A percentile compares a stretch with the other conserved stretches of the same genome.
Evolutionary conservation across 2,888 invertebrate genomes (phyloP).

Genomic region (Bruchidius siliquastri): DNA sequence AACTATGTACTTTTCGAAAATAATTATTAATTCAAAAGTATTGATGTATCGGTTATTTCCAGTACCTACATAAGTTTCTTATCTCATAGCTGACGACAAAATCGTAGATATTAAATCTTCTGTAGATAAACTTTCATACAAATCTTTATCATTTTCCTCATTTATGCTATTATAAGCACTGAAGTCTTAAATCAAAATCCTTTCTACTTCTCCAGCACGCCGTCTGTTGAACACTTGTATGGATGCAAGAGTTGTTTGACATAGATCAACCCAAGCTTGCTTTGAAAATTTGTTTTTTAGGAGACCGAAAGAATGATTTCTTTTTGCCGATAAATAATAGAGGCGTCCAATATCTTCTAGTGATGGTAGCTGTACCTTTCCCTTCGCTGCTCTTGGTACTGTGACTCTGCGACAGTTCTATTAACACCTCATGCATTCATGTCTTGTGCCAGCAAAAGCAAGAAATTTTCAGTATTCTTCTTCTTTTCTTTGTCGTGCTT

Average conservation of each 20-base stretch:
- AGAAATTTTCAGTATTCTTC: slow-evolving; percentile 3
- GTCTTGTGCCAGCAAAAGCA: slow-evolving; percentile 2
- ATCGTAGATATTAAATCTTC: too few relatives aligned
- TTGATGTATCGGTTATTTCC: too few relatives aligned
- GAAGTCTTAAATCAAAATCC: slow-evolving; percentile 5
- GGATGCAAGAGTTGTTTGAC: slow-evolving; percentile 2
- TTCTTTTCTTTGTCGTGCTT: not conserved
- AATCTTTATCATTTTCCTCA: not conserved
- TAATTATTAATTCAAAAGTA: too few relatives aligned
- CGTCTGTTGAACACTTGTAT: slow-evolving; percentile 6
- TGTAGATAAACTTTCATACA: slow-evolving; percentile 2
- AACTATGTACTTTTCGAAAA: too few relatives aligned
- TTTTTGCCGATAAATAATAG: slow-evolving; percentile 3
- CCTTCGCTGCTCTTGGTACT: slow-evolving; percentile 4
- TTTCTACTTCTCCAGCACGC: slow-evolving; percentile 8
- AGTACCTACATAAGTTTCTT: too few relatives aligned
- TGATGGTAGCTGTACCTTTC: slow-evolving; percentile 6
- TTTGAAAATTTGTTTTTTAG: not conserved
- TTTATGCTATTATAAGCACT: slow-evolving; percentile 1
- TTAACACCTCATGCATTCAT: slow-evolving; percentile 6
- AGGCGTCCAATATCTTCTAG: slow-evolving; percentile 6
- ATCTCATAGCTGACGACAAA: too few relatives aligned
- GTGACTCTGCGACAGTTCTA: slow-evolving; percentile 9
- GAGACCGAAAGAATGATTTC: slow-evolving; percentile 1
- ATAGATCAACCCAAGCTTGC: not conserved